phyloP scores from a whole-genome alignment of 2,888 invertebrate genomes.

The Smittia sp. region DNA sequence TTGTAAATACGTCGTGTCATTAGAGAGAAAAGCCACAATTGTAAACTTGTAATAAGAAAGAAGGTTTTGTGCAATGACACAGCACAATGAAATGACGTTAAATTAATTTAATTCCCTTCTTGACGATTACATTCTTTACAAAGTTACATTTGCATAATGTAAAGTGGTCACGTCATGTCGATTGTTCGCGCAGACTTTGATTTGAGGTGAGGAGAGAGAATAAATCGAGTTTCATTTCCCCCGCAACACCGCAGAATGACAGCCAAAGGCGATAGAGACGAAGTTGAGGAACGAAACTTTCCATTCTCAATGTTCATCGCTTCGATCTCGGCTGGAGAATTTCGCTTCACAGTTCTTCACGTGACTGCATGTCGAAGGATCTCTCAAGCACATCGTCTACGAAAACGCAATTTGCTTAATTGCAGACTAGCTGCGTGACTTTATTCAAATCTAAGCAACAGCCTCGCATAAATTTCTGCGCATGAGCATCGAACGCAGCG shows the following conservation, averaged over 20 bases:
- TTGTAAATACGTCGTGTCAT: background rate
- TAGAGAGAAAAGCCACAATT: constrained; percentile 10
- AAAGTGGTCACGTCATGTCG: constrained; percentile 30
- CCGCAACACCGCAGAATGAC: background rate
- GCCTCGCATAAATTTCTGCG: background rate
- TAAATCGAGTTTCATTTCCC: background rate
- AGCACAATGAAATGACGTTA: constrained; percentile 9
- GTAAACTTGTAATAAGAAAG: constrained; percentile 1
- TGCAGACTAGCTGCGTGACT: background rate
- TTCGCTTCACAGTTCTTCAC: background rate
- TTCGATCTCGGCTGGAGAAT: background rate
- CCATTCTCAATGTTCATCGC: background rate
- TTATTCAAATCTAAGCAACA: background rate
- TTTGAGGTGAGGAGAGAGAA: constrained; percentile 19
- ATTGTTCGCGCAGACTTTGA: constrained; percentile 14
- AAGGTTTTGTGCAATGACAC: background rate
- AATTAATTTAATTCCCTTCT: constrained; percentile 30
- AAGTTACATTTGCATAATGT: constrained; percentile 24
- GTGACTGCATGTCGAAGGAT: background rate
- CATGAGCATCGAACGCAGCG: constrained; percentile 3
- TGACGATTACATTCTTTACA: constrained; percentile 28
- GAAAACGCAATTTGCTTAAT: background rate
- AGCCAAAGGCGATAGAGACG: background rate
- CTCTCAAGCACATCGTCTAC: background rate
- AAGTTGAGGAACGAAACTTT: background rate